Percentiles rank a stretch among this genome's conserved stretches.
phyloP scores from a whole-genome alignment of 2,797 vertebrate genomes.

The Tiaroga cobitis region DNA sequence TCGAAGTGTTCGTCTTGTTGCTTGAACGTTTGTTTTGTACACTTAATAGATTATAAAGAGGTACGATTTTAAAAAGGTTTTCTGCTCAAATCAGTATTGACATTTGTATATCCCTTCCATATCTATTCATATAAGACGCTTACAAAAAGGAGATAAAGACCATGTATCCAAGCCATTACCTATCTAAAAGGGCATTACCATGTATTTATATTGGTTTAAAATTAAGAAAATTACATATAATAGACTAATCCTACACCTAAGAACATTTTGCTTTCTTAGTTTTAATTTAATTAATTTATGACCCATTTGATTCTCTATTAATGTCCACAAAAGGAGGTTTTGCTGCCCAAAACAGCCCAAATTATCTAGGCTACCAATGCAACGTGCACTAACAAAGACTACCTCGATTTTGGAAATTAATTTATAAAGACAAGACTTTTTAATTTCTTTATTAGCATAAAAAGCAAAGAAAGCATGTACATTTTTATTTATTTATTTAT shows the following conservation, averaged over 20 bases:
- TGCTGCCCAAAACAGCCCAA: background rate
- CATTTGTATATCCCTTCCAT: background rate
- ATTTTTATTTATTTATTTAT: background rate
- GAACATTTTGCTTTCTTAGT: background rate
- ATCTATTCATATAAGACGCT: background rate
- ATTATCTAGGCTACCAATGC: background rate
- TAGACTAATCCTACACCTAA: background rate
- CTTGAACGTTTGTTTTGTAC: background rate
- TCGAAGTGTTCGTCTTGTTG: background rate
- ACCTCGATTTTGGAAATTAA: background rate
- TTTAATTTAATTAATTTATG: background rate
- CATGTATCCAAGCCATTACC: background rate
- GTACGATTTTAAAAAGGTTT: background rate
- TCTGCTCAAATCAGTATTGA: background rate
- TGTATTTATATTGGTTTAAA: background rate
- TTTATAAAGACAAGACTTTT: background rate
- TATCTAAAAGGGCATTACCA: background rate
- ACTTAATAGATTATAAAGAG: background rate
- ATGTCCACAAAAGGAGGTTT: background rate
- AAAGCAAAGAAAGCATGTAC: background rate
- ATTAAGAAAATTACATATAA: background rate
- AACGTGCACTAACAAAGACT: background rate
- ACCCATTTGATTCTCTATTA: background rate
- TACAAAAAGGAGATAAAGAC: background rate
- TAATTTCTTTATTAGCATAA: background rate